Evolutionary conservation across 2,113 vertebrate species (phyloP).

Genomic region (Hydropotes inermis): DNA sequence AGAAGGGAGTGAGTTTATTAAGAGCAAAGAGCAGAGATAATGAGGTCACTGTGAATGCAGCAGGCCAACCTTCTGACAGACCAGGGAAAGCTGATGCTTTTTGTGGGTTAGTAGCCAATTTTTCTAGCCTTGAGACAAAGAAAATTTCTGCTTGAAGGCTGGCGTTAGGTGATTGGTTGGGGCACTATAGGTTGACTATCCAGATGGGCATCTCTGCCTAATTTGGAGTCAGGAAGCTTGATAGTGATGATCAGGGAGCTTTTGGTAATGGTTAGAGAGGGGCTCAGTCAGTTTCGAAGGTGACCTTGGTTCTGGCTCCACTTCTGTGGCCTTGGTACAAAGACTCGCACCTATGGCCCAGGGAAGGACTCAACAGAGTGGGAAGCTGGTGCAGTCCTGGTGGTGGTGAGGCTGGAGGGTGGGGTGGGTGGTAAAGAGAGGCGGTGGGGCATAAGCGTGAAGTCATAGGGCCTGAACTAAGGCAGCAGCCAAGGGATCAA

Average conservation of each 20-base stretch:
- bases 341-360: background rate
- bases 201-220: background rate
- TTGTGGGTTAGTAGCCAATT: background rate
- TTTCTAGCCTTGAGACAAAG: background rate
- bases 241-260: background rate
- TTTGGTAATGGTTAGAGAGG: background rate
- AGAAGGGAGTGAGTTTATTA: background rate
- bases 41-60: background rate
- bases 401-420: background rate
- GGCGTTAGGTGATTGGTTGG: background rate
- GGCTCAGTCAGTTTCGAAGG: background rate
- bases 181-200: background rate
- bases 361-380: background rate
- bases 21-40: background rate
- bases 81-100: background rate
- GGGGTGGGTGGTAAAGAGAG: background rate
- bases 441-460: fast-evolving
- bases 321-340: background rate
- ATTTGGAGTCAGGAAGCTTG: background rate
- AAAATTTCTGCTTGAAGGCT: background rate
- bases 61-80: background rate
- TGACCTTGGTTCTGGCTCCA: background rate
- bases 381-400: background rate
- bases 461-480: background rate
- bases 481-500: too few relatives aligned